These are phyloP conservation scores for Cygnus olor DNA, from an alignment of 2,797 vertebrate genomes.

Conservation along the genomic window DNA sequence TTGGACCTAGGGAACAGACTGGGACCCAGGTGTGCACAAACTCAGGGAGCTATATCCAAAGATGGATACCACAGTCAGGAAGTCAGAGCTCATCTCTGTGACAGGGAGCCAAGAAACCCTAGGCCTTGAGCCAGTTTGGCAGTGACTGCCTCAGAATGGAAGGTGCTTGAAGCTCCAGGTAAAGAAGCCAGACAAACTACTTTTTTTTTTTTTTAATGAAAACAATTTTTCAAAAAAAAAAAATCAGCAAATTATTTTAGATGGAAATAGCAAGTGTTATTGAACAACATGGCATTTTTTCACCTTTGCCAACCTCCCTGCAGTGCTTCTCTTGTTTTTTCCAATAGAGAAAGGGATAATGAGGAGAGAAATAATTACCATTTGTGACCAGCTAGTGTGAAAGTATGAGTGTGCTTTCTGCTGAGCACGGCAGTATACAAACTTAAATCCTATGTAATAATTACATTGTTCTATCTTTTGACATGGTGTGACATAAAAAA, in stretches of 20 bases:
- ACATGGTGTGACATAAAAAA: background rate
- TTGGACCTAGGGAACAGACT: background rate
- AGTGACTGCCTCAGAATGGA: background rate
- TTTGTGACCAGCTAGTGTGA: background rate
- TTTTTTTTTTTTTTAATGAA: background rate
- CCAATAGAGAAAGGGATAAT: background rate
- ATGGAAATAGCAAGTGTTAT: background rate
- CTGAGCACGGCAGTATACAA: background rate
- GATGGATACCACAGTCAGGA: fast-evolving
- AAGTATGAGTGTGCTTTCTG: background rate
- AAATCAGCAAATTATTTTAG: background rate
- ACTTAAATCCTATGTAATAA: background rate
- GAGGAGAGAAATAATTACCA: background rate
- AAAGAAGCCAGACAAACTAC: background rate
- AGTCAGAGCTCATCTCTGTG: background rate
- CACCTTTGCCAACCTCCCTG: background rate
- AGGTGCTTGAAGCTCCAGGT: background rate
- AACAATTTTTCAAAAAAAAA: background rate
- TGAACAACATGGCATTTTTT: background rate
- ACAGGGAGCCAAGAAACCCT: fast-evolving
- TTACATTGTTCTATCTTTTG: background rate
- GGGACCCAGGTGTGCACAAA: background rate
- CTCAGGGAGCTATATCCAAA: background rate
- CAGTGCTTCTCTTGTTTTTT: background rate
- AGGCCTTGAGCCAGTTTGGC: background rate